These are phyloP conservation scores for Drosophila nigricruria DNA, from an alignment of 2,888 invertebrate genomes.

Conservation along the genomic window DNA sequence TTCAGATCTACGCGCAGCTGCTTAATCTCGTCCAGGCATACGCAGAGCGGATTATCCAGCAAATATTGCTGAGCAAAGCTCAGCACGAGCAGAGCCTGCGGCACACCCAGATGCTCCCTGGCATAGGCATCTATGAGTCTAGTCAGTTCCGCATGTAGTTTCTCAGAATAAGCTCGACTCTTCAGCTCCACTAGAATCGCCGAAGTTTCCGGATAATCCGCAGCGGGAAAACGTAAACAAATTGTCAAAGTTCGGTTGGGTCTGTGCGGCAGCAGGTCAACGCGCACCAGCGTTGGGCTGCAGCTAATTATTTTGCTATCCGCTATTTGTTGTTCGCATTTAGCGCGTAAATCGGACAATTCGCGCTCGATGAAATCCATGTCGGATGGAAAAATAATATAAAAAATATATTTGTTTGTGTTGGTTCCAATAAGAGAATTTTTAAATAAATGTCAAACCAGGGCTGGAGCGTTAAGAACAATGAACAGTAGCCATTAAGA, in stretches of 20 bases:
- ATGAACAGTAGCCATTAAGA: conserved; percentile 8
- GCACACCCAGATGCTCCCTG: conserved; percentile 87
- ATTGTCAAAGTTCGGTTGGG: conserved; percentile 87
- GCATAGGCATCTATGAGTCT: conserved; percentile 87
- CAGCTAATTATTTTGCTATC: conserved; percentile 89
- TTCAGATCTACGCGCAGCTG: conserved; percentile 87
- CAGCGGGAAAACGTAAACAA: conserved; percentile 88
- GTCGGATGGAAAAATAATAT: conserved; percentile 20
- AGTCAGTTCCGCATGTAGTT: conserved; percentile 87
- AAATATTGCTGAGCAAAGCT: conserved; percentile 88
- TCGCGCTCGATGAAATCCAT: conserved; percentile 90
- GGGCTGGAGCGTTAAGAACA: conserved; percentile 2
- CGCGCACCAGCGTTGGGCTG: conserved; percentile 88
- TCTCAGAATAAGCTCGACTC: conserved; percentile 89
- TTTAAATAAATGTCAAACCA: conserved; percentile 20
- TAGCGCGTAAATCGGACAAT: conserved; percentile 88
- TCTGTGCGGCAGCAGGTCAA: conserved; percentile 88
- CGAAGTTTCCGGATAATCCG: conserved; percentile 87
- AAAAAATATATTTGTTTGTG: conserved; percentile 6
- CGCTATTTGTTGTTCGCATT: conserved; percentile 88
- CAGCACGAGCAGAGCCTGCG: conserved; percentile 87
- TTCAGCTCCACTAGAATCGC: conserved; percentile 89
- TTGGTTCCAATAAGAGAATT: conserved; percentile 32
- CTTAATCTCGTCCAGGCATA: conserved; percentile 90
- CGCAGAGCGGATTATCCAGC: conserved; percentile 89